phyloP scores from a whole-genome alignment of 2,797 vertebrate genomes.

The Tragelaphus eurycerus region DNA sequence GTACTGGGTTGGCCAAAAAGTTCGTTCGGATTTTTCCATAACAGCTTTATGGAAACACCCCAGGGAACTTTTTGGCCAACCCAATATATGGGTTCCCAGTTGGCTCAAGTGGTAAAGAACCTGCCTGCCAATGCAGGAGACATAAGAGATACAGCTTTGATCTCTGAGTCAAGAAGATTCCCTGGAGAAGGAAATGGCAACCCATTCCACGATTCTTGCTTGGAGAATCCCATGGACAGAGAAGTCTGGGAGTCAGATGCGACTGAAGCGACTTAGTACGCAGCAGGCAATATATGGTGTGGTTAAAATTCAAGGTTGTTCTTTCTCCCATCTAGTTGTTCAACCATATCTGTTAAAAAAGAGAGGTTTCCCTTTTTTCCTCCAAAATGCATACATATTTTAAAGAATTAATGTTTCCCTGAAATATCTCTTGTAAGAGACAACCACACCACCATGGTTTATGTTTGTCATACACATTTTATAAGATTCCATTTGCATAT shows the following conservation, averaged over 20 bases:
- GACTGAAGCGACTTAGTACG: background rate
- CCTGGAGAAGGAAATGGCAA: background rate
- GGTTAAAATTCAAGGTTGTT: background rate
- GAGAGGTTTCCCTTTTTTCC: background rate
- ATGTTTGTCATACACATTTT: background rate
- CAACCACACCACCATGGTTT: background rate
- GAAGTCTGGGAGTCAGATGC: background rate
- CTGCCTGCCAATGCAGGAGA: background rate
- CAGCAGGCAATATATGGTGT: background rate
- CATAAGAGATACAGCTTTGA: background rate
- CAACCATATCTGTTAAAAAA: background rate
- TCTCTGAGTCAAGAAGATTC: background rate
- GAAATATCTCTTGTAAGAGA: background rate
- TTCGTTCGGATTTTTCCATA: rapidly evolving
- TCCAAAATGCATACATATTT: background rate
- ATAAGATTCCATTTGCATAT: background rate
- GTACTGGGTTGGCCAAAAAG: background rate
- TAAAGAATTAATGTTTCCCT: background rate
- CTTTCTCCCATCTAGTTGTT: background rate
- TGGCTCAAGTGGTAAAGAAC: background rate
- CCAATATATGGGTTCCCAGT: background rate
- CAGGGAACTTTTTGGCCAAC: background rate
- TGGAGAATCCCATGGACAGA: background rate
- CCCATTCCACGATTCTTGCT: background rate
- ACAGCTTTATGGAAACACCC: background rate